Base-by-base conservation (phyloP, 53 echinoderm and acorn worm species). In the Echinarachnius parma region DNA sequence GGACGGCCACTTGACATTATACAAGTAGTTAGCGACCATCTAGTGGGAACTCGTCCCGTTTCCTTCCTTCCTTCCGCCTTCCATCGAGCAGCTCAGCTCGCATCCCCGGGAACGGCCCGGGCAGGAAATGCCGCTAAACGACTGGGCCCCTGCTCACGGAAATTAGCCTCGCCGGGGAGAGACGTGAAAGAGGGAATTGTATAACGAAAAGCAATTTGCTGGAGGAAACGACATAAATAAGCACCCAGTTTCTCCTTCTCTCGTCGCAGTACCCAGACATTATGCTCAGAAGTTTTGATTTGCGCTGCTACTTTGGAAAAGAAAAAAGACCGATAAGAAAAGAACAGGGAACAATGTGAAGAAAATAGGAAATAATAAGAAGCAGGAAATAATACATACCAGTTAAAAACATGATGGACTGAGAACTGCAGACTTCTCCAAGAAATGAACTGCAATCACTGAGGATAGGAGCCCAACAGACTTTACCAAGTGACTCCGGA, bases 391-490 rank as follows among this genome's bases (percentile, higher is more conserved):
- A 7, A 56, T 56, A 72, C 74, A 36, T 72, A 57, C 57, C 74
- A 56, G 74, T 56, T 72, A 56, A 57, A 57, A 72, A 72, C 74
- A 72, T 72, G 56, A 33, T 72, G 74, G 25, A 71, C 36, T 72
- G 56, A 5, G 33, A n/a, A n/a, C n/a, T n/a, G n/a, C n/a, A n/a
- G n/a, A n/a, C n/a, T n/a, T n/a, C n/a, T n/a, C n/a, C n/a, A n/a
- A n/a, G n/a, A n/a, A n/a, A n/a, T n/a, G n/a, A n/a, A n/a, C n/a
- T n/a, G n/a, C n/a, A n/a, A n/a, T n/a, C n/a, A n/a, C n/a, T n/a
- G n/a, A n/a, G n/a, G n/a, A n/a, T n/a, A n/a, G n/a, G n/a, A n/a
- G n/a, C n/a, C n/a, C n/a, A n/a, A n/a, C n/a, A n/a, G n/a, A n/a
- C n/a, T n/a, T n/a, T n/a, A 28, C 34, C 25, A 56, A 72, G 57